Evolutionary conservation across 2,797 vertebrate species (phyloP), one percentile per base, ranked within the genome.

Genomic region (Arctocebus calabarensis): DNA sequence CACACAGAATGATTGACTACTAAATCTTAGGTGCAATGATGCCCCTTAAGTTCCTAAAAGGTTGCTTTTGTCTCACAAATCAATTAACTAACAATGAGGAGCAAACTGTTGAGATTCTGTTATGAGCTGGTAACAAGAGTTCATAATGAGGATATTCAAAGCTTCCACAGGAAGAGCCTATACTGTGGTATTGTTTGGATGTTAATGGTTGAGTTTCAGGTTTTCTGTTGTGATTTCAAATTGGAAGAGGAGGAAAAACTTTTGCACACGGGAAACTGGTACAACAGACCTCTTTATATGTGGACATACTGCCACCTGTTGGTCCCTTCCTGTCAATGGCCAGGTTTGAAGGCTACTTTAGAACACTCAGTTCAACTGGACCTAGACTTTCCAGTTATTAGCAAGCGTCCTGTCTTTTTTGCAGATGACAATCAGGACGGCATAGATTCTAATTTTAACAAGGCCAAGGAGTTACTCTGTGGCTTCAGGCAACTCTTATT

Each of bases 241-340:
- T 7, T 61, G 22, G 32, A 10, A 70, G 45, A 74, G 64, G 16
- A 48, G 48, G 55, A 45, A 61, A 90, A 52, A 13, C 37, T 25
- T 62, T 62, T 45, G 34, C 61, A 84, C 22, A 40, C 22, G 1
- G 19, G 16, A 34, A 77, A 79, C 0, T 48, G 14, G 7, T 5
- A 14, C 25, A 2, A 29, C 1, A 1, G 3, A 34, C 16, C 14
- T 88, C 71, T 94, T 95, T 92, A 62, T n/a, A n/a, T 59, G 88
- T 85, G 93, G 59, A 23, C 8, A 7, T 91, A 40, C 71, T 86
- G 91, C 91, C 97, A 86, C 81, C 97, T 96, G 17, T 10, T 91
- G 96, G 64, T 25, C 0, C 0, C 16, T n/a, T 11, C 5, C 64
- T 59, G 68, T 88, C 48, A 90, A 25, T 59, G 62, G 0, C 34